Conservation (phyloP, 2,113 vertebrate genomes). For the Planiliza haematocheilus region DNA sequence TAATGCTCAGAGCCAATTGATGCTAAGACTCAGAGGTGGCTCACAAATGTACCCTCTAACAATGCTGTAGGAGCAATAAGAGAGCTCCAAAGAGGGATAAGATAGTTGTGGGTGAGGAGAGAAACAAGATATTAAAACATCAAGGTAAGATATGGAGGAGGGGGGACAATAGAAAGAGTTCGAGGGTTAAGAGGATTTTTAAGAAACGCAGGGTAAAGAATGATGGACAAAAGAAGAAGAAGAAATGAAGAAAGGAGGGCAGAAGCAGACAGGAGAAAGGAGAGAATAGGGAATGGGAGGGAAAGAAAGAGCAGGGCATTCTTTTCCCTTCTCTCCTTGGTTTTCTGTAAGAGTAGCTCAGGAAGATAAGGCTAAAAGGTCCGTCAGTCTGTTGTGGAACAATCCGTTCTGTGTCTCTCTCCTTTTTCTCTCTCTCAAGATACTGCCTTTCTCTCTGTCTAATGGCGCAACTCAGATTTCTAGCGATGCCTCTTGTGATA, state of each 20-base stretch:
- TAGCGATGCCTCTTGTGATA: slow-evolving; percentile 81
- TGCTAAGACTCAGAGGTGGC: slow-evolving; percentile 32
- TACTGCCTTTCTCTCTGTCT: slow-evolving; percentile 80
- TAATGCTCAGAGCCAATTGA: slow-evolving; percentile 26
- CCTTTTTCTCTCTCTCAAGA: slow-evolving; percentile 65
- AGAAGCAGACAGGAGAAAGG: slow-evolving; percentile 78
- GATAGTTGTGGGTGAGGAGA: slow-evolving; percentile 53
- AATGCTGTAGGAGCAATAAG: slow-evolving; percentile 46
- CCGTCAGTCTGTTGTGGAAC: slow-evolving; percentile 86
- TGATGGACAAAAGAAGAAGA: slow-evolving; percentile 78
- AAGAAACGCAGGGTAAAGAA: slow-evolving; percentile 60
- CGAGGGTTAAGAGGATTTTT: slow-evolving; percentile 75
- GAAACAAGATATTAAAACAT: slow-evolving; percentile 77
- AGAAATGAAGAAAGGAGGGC: slow-evolving; percentile 77
- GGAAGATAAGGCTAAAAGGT: slow-evolving; percentile 88
- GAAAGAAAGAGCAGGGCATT: slow-evolving; percentile 79
- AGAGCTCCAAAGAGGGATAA: slow-evolving; percentile 52
- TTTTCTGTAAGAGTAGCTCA: slow-evolving; percentile 87
- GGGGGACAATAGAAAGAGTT: slow-evolving; percentile 65
- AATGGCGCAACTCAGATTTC: slow-evolving; percentile 86
- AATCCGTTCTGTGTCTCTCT: slow-evolving; percentile 85
- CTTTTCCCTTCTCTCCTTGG: slow-evolving; percentile 80
- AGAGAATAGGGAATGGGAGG: slow-evolving; percentile 82
- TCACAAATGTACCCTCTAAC: slow-evolving; percentile 54
- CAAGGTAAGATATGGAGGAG: slow-evolving; percentile 62